These are phyloP conservation scores for Rallus limicola DNA, from an alignment of 2,113 vertebrate species.

Conservation along the genomic window DNA sequence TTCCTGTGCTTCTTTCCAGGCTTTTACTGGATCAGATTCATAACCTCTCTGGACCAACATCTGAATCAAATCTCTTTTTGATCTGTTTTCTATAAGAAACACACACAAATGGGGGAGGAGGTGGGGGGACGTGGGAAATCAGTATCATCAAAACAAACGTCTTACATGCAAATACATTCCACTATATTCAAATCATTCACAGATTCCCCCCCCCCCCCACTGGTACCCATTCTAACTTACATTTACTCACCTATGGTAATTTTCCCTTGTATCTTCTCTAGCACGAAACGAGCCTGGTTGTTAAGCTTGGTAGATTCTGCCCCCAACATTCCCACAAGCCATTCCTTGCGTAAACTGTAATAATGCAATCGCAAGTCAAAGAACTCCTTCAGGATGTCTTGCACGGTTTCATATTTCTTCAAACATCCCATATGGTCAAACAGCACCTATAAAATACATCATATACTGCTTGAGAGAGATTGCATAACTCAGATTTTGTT, in stretches of 20 bases:
- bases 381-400: slow-evolving; percentile 96
- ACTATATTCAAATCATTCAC: slow-evolving; percentile 30
- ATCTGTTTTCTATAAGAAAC: slow-evolving; percentile 90
- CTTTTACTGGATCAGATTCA: slow-evolving; percentile 96
- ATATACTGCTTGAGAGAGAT: neutral
- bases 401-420: slow-evolving; percentile 97
- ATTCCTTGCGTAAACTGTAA: slow-evolving; percentile 94
- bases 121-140: neutral
- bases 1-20: slow-evolving; percentile 95
- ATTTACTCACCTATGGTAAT: slow-evolving; percentile 87
- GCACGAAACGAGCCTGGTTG: slow-evolving; percentile 96
- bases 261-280: slow-evolving; percentile 98
- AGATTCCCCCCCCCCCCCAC: neutral
- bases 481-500: neutral
- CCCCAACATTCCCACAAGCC: slow-evolving; percentile 91
- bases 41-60: slow-evolving; percentile 95
- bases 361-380: slow-evolving; percentile 95
- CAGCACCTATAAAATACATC: slow-evolving; percentile 84
- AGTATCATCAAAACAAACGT: neutral
- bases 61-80: slow-evolving; percentile 93
- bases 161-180: slow-evolving; percentile 20
- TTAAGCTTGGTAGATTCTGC: slow-evolving; percentile 93
- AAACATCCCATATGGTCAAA: slow-evolving; percentile 99
- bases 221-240: slow-evolving; percentile 12
- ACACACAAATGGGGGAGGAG: neutral